Evolutionary conservation across 2,113 vertebrate species (phyloP).

Genomic region (Zootoca vivipara): DNA sequence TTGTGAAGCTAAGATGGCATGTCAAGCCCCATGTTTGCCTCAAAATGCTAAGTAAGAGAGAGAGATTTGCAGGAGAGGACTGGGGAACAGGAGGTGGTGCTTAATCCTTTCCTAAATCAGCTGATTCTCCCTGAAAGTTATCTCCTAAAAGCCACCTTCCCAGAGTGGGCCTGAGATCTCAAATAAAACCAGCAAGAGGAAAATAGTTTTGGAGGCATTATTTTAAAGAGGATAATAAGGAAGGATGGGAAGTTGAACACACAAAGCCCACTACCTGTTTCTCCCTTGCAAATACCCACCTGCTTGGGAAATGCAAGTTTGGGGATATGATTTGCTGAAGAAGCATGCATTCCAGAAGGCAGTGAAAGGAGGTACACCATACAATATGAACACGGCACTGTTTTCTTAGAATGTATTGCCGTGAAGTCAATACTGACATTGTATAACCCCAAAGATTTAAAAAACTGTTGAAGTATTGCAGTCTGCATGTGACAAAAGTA

Average conservation of each 20-base stretch:
- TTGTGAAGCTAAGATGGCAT: background rate
- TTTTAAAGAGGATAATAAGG: background rate
- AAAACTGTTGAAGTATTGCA: background rate
- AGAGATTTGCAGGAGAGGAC: background rate
- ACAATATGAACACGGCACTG: background rate
- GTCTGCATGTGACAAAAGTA: background rate
- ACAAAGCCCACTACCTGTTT: background rate
- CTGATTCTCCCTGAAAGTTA: background rate
- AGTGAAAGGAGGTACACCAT: background rate
- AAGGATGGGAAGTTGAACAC: background rate
- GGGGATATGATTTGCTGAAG: background rate
- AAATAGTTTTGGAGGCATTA: background rate
- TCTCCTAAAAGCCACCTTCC: background rate
- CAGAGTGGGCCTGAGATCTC: background rate
- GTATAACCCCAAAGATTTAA: background rate
- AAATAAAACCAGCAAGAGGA: background rate
- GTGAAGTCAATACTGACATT: background rate
- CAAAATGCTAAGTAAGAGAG: background rate
- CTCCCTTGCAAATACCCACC: background rate
- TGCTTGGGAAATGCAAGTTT: background rate
- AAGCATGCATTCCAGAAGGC: background rate
- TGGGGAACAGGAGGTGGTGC: background rate
- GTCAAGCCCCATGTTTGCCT: background rate
- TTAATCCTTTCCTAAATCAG: background rate
- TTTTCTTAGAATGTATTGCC: background rate